Evolutionary conservation across 2,113 vertebrate species (phyloP).

Genomic region (Gnathonemus longibarbis): DNA sequence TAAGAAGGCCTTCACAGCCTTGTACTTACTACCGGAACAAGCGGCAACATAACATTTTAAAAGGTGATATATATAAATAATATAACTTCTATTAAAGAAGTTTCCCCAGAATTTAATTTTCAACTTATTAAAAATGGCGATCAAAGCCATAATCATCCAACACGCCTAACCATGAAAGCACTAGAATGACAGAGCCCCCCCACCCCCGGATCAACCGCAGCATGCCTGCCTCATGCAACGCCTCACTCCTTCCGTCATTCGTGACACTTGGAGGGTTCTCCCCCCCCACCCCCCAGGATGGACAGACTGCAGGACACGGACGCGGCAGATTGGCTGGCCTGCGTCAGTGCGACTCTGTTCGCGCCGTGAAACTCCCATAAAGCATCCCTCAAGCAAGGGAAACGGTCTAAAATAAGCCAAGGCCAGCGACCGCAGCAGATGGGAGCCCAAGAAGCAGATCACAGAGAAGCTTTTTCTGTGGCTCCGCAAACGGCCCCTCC

Average conservation of each 20-base stretch:
- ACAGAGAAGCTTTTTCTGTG: constrained; percentile 31
- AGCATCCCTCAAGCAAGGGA: not conserved
- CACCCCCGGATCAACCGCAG: not conserved
- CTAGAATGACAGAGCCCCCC: not conserved
- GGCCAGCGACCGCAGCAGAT: constrained; percentile 39
- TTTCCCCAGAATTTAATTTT: not conserved
- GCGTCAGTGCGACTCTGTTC: not conserved
- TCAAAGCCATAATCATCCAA: not conserved
- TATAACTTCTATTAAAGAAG: not conserved
- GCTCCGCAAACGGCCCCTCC: constrained; percentile 27
- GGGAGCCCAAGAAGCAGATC: constrained; percentile 26
- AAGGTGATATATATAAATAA: not conserved
- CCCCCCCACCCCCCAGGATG: not conserved
- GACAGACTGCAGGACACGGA: not conserved
- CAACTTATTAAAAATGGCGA: not conserved
- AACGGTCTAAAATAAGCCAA: not conserved
- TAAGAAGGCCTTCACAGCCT: not conserved
- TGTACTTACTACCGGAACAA: not conserved
- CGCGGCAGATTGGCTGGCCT: not conserved
- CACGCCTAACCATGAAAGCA: not conserved
- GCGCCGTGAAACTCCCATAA: not conserved
- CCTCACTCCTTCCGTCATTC: not conserved
- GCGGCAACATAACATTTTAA: not conserved
- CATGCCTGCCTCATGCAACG: not conserved
- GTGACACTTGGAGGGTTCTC: not conserved